Evolutionary conservation across 2,888 invertebrate species (phyloP), one percentile per base, ranked within the genome.

Genomic region (Resseliella maxima): DNA sequence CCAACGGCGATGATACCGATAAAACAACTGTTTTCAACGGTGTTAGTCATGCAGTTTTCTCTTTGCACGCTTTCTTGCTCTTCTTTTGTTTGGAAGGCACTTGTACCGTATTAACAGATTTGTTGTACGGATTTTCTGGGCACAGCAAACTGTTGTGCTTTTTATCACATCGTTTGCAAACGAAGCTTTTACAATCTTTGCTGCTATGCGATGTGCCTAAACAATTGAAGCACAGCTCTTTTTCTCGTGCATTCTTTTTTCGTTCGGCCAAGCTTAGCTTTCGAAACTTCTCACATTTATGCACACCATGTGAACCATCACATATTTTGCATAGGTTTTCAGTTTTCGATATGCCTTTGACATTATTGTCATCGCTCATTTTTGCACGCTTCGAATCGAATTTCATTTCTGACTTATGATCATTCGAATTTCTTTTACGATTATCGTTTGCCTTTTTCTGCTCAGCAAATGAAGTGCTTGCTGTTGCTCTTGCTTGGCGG

Each of bases 61-160:
- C 64, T 64, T 64, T 27, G n/a, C n/a, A n/a, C 31, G 6, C 12
- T 15, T 64, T 64, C 31, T 31, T 3, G 6, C 24, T 64, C 10
- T 6, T 64, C 6, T 24, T 64, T 31, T 31, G 3, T 15, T 31
- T 64, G 41, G 12, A 41, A 41, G 6, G 41, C 36, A 36, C 35
- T 36, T 81, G 35, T 15, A 81, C 81, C 18, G 35, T 36, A 15
- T 35, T 81, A 1, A 81, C 36, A 5, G 36, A 12, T 18, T 18
- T 5, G 35, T 81, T 81, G 3, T 18, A 21, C 15, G 81, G 81
- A 81, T 81, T 81, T 81, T 81, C 81, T 21, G 81, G n/a, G 18
- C 81, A 81, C 35, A 81, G 15, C 18, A 81, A 18, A 21, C 81
- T 81, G 21, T 81, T 81, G 21, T 81, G 81, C 18, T 81, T 81